Evolutionary conservation across 2,888 invertebrate genomes (phyloP).

Genomic region (Hipparchia semele): DNA sequence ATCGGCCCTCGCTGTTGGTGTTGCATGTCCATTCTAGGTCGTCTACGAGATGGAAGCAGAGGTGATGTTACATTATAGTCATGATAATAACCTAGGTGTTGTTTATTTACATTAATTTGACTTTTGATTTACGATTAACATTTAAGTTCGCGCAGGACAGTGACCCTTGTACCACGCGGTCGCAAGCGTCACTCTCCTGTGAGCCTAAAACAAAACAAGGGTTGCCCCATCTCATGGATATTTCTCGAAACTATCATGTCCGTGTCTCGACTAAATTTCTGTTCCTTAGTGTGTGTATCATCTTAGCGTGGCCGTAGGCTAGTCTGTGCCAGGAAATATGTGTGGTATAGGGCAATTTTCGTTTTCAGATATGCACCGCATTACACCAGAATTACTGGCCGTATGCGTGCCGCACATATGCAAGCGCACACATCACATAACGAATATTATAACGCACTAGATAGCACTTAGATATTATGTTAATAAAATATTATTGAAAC

Average conservation of each 20-base stretch:
- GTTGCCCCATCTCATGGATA: conserved; percentile 83
- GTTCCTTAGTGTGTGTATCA: conserved; percentile 75
- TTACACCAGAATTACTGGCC: conserved; percentile 84
- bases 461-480: conserved; percentile 80
- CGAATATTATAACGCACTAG: conserved; percentile 78
- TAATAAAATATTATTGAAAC: conserved; percentile 69
- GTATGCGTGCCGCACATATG: conserved; percentile 83
- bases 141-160: conserved; percentile 61
- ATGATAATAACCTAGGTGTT: conserved; percentile 58
- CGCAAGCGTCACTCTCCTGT: conserved; percentile 60
- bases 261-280: conserved; percentile 78
- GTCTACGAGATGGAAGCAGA: conserved; percentile 60
- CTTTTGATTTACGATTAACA: conserved; percentile 55
- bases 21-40: conserved; percentile 78
- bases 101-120: conserved; percentile 51
- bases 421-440: conserved; percentile 83
- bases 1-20: conserved; percentile 66
- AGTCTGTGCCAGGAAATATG: conserved; percentile 76
- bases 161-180: conserved; percentile 52
- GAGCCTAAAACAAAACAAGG: conserved; percentile 73
- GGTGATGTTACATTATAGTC: conserved; percentile 43
- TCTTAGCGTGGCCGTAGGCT: conserved; percentile 68
- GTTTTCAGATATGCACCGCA: conserved; percentile 83
- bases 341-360: conserved; percentile 83
- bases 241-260: conserved; percentile 80